Evolutionary conservation across 2,888 invertebrate genomes (phyloP), one percentile per base, ranked within the genome.

Genomic region (Galerucella nymphaeae): DNA sequence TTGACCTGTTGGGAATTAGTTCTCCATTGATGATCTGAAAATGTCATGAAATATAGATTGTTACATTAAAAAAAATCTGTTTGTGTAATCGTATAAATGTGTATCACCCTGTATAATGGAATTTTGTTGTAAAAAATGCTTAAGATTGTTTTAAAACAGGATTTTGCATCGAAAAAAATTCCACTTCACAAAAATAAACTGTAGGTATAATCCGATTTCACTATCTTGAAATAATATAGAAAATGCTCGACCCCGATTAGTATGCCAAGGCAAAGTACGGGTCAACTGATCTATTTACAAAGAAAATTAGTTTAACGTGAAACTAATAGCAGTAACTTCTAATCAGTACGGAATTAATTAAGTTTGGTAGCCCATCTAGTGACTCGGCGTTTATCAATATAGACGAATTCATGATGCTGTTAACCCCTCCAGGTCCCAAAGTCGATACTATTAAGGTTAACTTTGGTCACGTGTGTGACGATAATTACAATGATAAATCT

Each of bases 241-340:
- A 64, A n/a, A 20, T 50, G 30, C 66, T 58, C n/a, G 58, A 58
- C 57, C 70, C 75, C 66, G 59, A 70, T 75, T 69, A 66, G 71
- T 72, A 71, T 73, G 70, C 76, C 66, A 61, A 45, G 18, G 20
- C 23, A 30, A 23, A 57, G 70, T 70, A 68, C 76, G 55, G 76
- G 76, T 76, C 76, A 76, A 71, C 63, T 73, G 69, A 74, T 70
- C 74, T 76, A 76, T 74, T 76, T 74, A 72, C 72, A 64, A 62
- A 73, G 72, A 72, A 72, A 76, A 76, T 76, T 76, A 74, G 76
- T 76, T 76, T 74, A 72, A 76, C 74, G 74, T 74, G 74, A 64
- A 75, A 74, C 73, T 75, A 75, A 75, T 75, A 72, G 73, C 75
- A 72, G 73, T 65, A 63, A 70, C 67, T 74, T 66, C 74, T 65